These are phyloP conservation scores for mouse (Mus musculus) DNA, from an alignment of 2,113 vertebrate genomes.

Conservation along the genomic window GRCm39 chr8:72736001-72736500, in stretches of 20 bases:
- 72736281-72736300: not conserved
- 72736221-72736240: not conserved
- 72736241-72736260: not conserved
- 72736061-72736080: slow-evolving; percentile 59
- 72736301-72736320: not conserved
- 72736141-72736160: not conserved
- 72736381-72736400: not conserved
- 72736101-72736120: not conserved
- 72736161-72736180: not conserved
- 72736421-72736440: not conserved
- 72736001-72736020: slow-evolving; percentile 81
- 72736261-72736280: not conserved
- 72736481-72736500: not conserved
- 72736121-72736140: not conserved
- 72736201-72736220: not conserved
- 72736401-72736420: not conserved
- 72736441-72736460: not conserved
- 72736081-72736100: not conserved
- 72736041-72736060: slow-evolving; percentile 73
- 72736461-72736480: not conserved
- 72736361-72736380: not conserved
- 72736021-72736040: slow-evolving; percentile 80
- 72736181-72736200: not conserved
- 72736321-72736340: not conserved
- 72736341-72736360: not conserved